These are phyloP conservation scores for Brassicogethes aeneus DNA, from an alignment of 2,888 invertebrate species.

Conservation along the genomic window DNA sequence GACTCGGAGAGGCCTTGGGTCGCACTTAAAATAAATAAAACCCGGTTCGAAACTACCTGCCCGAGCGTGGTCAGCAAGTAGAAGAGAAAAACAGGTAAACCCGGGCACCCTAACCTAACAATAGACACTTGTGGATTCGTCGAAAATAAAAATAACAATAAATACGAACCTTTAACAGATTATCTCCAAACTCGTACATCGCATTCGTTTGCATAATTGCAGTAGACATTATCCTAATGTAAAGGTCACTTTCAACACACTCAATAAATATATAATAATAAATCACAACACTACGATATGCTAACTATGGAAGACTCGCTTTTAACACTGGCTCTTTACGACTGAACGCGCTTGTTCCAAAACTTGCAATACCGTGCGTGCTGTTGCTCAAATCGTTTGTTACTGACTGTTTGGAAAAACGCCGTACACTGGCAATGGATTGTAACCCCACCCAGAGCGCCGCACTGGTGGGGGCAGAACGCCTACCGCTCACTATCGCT, in stretches of 20 bases:
- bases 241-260: slow-evolving; percentile 22
- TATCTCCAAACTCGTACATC: slow-evolving; percentile 68
- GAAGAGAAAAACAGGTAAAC: neutral
- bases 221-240: slow-evolving; percentile 52
- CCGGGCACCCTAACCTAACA: neutral
- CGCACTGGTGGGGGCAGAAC: no score
- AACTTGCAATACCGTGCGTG: neutral
- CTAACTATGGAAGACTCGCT: slow-evolving; percentile 12
- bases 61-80: neutral
- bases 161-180: slow-evolving; percentile 54
- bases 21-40: neutral
- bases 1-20: neutral
- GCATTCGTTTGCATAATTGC: slow-evolving; percentile 69
- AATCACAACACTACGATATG: slow-evolving; percentile 22
- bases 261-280: slow-evolving; percentile 13
- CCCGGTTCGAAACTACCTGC: neutral
- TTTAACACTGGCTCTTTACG: slow-evolving; percentile 2
- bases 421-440: neutral
- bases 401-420: neutral
- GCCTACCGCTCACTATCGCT: no score
- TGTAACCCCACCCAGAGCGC: neutral
- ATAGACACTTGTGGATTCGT: neutral
- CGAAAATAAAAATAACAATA: neutral
- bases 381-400: neutral
- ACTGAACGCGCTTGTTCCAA: slow-evolving; percentile 2